A percentile compares a stretch with the other conserved stretches of the same genome.
These are phyloP conservation scores for Acleris cristana DNA, from an alignment of 2,888 invertebrate species.

Conservation along the genomic window DNA sequence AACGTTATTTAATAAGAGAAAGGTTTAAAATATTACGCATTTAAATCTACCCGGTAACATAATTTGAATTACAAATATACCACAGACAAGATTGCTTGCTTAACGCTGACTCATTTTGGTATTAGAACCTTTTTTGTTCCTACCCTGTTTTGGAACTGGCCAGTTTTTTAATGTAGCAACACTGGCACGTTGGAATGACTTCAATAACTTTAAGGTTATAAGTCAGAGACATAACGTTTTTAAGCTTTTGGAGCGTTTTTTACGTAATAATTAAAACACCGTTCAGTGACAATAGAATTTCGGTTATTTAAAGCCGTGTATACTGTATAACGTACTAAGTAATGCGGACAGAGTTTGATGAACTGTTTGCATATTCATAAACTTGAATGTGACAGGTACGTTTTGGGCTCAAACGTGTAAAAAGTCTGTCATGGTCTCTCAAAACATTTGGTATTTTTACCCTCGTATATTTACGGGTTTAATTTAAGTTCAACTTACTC, in stretches of 20 bases:
- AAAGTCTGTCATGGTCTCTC: too few species aligned
- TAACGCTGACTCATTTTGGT: slow-evolving; percentile 57
- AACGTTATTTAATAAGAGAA: slow-evolving; percentile 17
- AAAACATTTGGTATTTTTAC: too few species aligned
- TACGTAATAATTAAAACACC: too few species aligned
- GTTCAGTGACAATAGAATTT: too few species aligned
- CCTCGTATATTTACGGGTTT: too few species aligned
- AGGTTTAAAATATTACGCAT: slow-evolving; percentile 30
- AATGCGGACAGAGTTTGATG: not conserved
- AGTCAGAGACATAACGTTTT: too few species aligned
- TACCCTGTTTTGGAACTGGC: slow-evolving; percentile 29
- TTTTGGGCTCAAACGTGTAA: too few species aligned
- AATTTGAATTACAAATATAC: slow-evolving; percentile 65
- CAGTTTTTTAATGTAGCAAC: slow-evolving; percentile 35
- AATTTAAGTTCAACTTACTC: too few species aligned
- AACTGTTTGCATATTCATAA: not conserved
- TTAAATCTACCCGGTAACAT: slow-evolving; percentile 39
- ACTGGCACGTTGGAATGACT: slow-evolving; percentile 10
- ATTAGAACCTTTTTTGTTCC: slow-evolving; percentile 36
- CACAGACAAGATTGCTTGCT: slow-evolving; percentile 48
- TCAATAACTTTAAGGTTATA: slow-evolving; percentile 4
- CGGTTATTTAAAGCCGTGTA: too few species aligned
- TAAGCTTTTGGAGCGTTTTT: too few species aligned
- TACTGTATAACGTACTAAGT: not conserved
- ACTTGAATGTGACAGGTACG: not conserved